Evolutionary conservation across 2,797 vertebrate genomes (phyloP).

Genomic region (Lemur catta): DNA sequence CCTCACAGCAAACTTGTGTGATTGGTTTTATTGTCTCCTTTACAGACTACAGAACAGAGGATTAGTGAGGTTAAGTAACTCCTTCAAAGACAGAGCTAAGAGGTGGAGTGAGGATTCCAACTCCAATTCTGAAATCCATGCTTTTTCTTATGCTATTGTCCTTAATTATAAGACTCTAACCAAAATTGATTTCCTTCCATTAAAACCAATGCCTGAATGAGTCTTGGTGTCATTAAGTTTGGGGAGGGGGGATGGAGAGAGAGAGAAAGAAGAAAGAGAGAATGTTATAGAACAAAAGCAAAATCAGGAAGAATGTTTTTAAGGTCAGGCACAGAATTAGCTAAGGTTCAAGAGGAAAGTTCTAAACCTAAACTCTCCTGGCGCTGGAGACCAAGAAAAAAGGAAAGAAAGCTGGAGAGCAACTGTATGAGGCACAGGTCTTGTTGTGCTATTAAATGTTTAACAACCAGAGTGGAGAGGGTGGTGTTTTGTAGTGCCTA

Average conservation of each 20-base stretch:
- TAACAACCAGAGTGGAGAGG: background rate
- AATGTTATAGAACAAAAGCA: background rate
- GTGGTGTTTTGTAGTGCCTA: background rate
- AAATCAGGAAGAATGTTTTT: background rate
- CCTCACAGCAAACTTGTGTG: background rate
- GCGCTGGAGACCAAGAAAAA: background rate
- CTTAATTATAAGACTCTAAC: background rate
- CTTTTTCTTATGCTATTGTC: background rate
- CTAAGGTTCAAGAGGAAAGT: background rate
- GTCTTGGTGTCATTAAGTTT: background rate
- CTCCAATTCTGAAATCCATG: background rate
- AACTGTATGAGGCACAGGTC: background rate
- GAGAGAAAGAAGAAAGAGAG: background rate
- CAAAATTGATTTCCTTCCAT: background rate
- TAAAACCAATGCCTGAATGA: background rate
- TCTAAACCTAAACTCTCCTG: background rate
- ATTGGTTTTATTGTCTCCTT: background rate
- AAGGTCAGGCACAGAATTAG: background rate
- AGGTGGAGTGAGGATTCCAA: background rate
- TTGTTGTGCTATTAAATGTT: background rate
- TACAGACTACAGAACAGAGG: background rate
- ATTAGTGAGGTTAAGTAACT: background rate
- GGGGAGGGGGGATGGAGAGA: background rate
- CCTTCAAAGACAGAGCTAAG: constrained; percentile 10
- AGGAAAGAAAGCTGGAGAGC: background rate